Percentiles rank a stretch among this genome's conserved stretches.
These are phyloP conservation scores for Drosophila setosimentum DNA, from an alignment of 2,888 invertebrate genomes.

Conservation along the genomic window DNA sequence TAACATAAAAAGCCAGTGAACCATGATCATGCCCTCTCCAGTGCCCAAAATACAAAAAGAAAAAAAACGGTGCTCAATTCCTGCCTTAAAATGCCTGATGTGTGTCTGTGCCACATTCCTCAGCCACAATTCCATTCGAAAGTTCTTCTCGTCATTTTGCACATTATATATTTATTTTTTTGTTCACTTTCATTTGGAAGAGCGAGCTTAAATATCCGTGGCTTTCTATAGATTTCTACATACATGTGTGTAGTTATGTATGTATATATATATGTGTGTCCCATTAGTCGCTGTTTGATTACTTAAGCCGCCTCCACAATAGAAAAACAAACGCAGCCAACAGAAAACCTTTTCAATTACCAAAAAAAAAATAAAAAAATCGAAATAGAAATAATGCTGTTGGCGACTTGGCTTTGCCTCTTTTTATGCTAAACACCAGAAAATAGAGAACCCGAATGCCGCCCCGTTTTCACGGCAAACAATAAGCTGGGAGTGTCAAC, in stretches of 20 bases:
- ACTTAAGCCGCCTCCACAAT: constrained; percentile 69
- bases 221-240: constrained; percentile 20
- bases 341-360: constrained; percentile 70
- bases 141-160: constrained; percentile 54
- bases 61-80: constrained; percentile 17
- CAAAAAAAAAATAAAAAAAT: constrained; percentile 33
- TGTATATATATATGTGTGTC: constrained; percentile 23
- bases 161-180: constrained; percentile 35
- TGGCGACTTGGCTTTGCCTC: constrained; percentile 60
- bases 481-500: constrained; percentile 52
- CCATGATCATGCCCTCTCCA: constrained; percentile 65
- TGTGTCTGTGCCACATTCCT: constrained; percentile 44
- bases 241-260: background rate
- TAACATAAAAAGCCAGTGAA: constrained; percentile 83
- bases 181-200: constrained; percentile 62
- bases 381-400: constrained; percentile 8
- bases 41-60: constrained; percentile 8
- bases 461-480: constrained; percentile 17
- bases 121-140: constrained; percentile 47
- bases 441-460: constrained; percentile 8
- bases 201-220: constrained; percentile 41
- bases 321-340: constrained; percentile 29
- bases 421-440: constrained; percentile 64
- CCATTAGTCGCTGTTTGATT: constrained; percentile 64
- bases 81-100: constrained; percentile 24